phyloP scores from a whole-genome alignment of 2,113 vertebrate species.

The Antechinus flavipes region DNA sequence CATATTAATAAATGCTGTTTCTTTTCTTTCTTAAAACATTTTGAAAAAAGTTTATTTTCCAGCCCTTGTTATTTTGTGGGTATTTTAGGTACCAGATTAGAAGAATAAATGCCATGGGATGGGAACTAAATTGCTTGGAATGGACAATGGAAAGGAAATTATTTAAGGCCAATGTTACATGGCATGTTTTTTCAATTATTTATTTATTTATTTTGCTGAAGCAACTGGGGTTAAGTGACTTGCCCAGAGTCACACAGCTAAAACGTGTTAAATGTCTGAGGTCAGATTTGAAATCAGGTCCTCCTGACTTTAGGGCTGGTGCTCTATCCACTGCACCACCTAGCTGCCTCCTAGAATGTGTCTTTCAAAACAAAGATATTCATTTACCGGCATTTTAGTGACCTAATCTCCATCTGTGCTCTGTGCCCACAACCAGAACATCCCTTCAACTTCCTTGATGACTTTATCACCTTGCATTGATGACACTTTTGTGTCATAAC shows the following conservation, averaged over 20 bases:
- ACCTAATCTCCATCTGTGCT: not conserved
- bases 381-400: not conserved
- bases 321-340: no score
- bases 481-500: not conserved
- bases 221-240: no score
- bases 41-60: not conserved
- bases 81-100: not conserved
- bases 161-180: not conserved
- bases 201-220: no score
- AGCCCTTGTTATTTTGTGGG: not conserved
- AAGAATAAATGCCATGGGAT: not conserved
- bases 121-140: not conserved
- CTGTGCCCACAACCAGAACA: not conserved
- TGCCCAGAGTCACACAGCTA: no score
- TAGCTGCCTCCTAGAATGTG: not conserved
- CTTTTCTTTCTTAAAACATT: not conserved
- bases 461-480: not conserved
- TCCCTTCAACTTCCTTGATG: not conserved
- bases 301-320: no score
- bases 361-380: not conserved
- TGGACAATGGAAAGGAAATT: no score
- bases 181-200: no score
- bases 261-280: no score
- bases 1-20: not conserved
- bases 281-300: no score